Conservation (phyloP, 2,113 vertebrate species). For the Aptenodytes patagonicus region DNA sequence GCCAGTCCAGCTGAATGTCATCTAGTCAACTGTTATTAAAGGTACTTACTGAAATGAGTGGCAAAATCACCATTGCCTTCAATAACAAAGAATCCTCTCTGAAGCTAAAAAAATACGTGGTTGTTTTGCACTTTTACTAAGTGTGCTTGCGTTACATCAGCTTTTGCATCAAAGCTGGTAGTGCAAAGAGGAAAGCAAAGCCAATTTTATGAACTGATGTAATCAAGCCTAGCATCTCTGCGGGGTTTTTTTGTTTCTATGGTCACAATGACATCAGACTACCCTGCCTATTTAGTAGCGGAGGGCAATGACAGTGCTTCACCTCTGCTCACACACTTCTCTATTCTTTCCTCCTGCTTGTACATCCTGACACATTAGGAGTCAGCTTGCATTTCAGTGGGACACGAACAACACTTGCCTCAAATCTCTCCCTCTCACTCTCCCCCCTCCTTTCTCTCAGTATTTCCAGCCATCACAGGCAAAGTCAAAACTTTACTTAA, state of each 20-base stretch:
- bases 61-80: neutral
- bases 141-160: neutral
- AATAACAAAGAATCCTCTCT: neutral
- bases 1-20: neutral
- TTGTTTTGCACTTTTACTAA: neutral
- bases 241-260: neutral
- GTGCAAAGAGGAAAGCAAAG: conserved; percentile 19
- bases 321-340: neutral
- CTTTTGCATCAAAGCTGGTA: conserved; percentile 9
- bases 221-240: neutral
- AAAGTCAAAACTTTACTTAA: neutral
- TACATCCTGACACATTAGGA: neutral
- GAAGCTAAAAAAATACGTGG: neutral
- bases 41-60: neutral
- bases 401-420: neutral
- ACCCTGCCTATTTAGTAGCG: neutral
- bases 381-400: neutral
- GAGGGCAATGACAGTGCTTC: neutral
- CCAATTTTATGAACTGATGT: conserved; percentile 18
- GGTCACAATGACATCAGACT: conserved; percentile 19
- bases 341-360: neutral
- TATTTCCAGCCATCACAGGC: neutral
- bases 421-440: neutral
- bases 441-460: neutral
- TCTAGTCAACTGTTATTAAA: neutral